Evolutionary conservation across 2,113 vertebrate species (phyloP).

Genomic region (Platichthys flesus): DNA sequence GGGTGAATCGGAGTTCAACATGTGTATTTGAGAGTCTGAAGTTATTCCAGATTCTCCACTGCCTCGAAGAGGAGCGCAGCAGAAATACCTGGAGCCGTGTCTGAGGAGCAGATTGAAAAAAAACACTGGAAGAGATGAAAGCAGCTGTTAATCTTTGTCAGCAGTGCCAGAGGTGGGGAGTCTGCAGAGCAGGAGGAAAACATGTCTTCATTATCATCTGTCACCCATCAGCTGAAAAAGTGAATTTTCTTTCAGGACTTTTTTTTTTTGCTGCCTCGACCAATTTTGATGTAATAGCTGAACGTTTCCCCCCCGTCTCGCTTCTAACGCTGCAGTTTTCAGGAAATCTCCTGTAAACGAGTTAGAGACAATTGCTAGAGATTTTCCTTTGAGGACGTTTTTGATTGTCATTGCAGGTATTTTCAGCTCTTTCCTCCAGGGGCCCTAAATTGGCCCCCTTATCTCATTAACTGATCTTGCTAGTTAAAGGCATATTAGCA

Average conservation of each 20-base stretch:
- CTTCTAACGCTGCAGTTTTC: constrained; percentile 7
- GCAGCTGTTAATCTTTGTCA: constrained; percentile 82
- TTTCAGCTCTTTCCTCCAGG: constrained; percentile 50
- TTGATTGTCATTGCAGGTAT: constrained; percentile 59
- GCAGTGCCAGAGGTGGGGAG: constrained; percentile 63
- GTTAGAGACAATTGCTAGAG: constrained; percentile 34
- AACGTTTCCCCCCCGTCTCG: constrained; percentile 16
- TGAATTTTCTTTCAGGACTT: constrained; percentile 47
- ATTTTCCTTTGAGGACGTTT: constrained; percentile 51
- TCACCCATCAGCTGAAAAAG: constrained; percentile 69
- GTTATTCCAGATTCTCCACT: constrained; percentile 53
- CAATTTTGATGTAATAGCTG: constrained; percentile 40
- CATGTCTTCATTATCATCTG: constrained; percentile 78
- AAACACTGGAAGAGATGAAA: constrained; percentile 77
- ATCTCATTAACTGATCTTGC: constrained; percentile 69
- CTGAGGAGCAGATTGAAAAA: constrained; percentile 60
- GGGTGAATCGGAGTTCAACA: constrained; percentile 74
- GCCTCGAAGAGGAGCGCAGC: constrained; percentile 44
- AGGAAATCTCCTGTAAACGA: constrained; percentile 31
- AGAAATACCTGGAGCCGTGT: constrained; percentile 61
- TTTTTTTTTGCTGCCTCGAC: constrained; percentile 41
- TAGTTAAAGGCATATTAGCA: constrained; percentile 74
- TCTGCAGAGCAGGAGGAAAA: constrained; percentile 48
- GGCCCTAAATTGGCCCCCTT: constrained; percentile 53
- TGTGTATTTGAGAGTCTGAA: constrained; percentile 35